phyloP scores from a whole-genome alignment of 92 coral and sea anemone genomes.

The Pocillopora meandrina region DNA sequence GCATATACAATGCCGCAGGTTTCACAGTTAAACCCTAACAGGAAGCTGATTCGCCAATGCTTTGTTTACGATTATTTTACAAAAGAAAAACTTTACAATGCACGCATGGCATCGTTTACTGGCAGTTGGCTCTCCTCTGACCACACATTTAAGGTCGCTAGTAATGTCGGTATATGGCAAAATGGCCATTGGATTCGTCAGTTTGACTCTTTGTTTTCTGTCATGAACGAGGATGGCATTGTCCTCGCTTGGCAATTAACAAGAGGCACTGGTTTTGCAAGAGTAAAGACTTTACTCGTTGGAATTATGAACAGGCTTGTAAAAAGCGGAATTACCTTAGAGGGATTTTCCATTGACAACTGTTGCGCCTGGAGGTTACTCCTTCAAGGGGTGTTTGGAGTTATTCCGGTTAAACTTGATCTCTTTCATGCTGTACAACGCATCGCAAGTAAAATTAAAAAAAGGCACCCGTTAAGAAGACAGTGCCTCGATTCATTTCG shows the following conservation, averaged over 20 bases:
- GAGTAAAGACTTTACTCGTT: constrained; percentile 27
- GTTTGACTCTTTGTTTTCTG: constrained; percentile 50
- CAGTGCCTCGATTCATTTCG: constrained; percentile 31
- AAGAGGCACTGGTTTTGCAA: constrained; percentile 40
- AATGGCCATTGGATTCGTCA: constrained; percentile 41
- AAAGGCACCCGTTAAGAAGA: constrained; percentile 27
- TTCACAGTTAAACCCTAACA: constrained; percentile 26
- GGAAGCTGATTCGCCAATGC: constrained; percentile 44
- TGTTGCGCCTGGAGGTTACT: constrained; percentile 50
- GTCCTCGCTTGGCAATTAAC: constrained; percentile 60
- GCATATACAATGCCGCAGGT: background rate
- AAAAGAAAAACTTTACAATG: constrained; percentile 39
- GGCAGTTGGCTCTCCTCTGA: constrained; percentile 44
- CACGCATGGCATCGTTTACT: constrained; percentile 32
- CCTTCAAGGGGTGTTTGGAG: constrained; percentile 45
- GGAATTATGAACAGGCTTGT: constrained; percentile 6
- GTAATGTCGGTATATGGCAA: constrained; percentile 48
- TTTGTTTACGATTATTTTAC: constrained; percentile 31
- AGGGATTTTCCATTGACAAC: constrained; percentile 59
- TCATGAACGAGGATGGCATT: constrained; percentile 55
- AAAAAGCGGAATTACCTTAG: constrained; percentile 5
- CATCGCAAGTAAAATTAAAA: constrained; percentile 21
- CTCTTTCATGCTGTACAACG: constrained; percentile 51
- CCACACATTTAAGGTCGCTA: constrained; percentile 48
- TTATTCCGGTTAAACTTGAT: constrained; percentile 42